Base-by-base conservation (phyloP, 2,797 vertebrate species). In the Sebastes steindachneri region DNA sequence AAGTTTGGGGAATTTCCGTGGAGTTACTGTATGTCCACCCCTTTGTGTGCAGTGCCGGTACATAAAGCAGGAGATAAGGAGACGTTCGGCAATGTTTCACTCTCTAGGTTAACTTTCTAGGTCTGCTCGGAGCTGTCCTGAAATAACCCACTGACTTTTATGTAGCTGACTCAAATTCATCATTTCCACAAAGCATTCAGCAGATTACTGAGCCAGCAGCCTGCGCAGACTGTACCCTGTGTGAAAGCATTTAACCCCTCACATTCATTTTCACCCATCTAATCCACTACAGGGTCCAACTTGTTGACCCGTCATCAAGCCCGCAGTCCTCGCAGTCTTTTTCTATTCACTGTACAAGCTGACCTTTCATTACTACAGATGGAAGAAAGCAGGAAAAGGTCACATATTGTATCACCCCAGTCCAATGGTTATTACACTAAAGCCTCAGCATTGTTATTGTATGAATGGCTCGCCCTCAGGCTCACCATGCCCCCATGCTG, bases 121-220 rank as follows among this genome's bases (percentile, higher is more conserved):
- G 23, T 68, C 28, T 48, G 67, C 62, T 73, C 7, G 2, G 15
- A 79, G 64, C 10, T 85, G 73, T 83, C 77, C 91, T 84, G 54
- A 78, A 88, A 88, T 79, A 80, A 80, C 88, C 83, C 66, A 12
- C 25, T 75, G 67, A 79, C 59, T 85, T 81, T 60, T 65, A 45
- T 58, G 21, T 37, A 31, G 48, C 69, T 4, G 51, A 74, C 65
- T 81, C 48, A 79, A 79, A 83, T 86, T 78, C 45, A 54, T 84
- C 75, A 62, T 75, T 28, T 28, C 75, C 63, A 82, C 70, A 66
- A 80, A 79, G 59, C 68, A 28, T 68, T 73, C 25, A 81, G 74
- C 77, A 84, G 86, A 92, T 90, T 88, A 91, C 75, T 70, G 77
- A 89, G 79, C 55, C 82, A 82, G 80, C 74, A 82, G 82, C 65